Percentiles rank a stretch among this genome's conserved stretches.
Conservation (phyloP, 2,888 invertebrate genomes). For the Phengaris arion region DNA sequence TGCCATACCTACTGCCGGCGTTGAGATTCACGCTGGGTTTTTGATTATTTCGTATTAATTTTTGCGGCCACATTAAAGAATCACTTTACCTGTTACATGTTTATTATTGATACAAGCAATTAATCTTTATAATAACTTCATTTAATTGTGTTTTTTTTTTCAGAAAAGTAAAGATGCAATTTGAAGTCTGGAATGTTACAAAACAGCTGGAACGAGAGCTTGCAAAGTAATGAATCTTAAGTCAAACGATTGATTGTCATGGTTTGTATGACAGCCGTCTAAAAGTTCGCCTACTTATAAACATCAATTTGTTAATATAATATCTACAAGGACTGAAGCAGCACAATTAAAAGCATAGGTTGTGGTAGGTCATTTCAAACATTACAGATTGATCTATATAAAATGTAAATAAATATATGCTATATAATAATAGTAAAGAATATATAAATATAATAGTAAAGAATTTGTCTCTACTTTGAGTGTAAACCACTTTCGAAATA, state of each 20-base stretch:
- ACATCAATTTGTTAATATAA: no score
- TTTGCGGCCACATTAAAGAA: constrained; percentile 11
- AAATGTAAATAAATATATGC: no score
- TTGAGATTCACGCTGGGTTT: constrained; percentile 24
- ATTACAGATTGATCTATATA: no score
- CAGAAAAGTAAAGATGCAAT: not conserved
- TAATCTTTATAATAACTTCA: constrained; percentile 1
- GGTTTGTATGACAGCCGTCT: no score
- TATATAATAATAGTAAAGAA: no score
- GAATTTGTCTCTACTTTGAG: no score
- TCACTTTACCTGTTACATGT: not conserved
- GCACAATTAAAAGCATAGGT: no score
- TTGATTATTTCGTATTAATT: constrained; percentile 22
- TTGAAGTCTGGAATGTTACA: no score
- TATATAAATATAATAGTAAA: no score
- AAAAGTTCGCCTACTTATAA: no score
- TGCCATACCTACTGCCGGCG: constrained; percentile 12
- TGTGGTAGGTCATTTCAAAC: no score
- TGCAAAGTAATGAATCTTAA: not conserved
- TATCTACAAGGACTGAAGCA: no score
- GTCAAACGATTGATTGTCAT: not conserved
- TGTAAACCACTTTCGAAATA: not conserved
- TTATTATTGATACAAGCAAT: constrained; percentile 4
- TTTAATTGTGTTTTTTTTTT: not conserved
- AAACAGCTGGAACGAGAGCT: not conserved